Percentiles rank a stretch among this genome's conserved stretches.
Conservation (phyloP, 2,113 vertebrate genomes). For the Gymnogyps californianus region DNA sequence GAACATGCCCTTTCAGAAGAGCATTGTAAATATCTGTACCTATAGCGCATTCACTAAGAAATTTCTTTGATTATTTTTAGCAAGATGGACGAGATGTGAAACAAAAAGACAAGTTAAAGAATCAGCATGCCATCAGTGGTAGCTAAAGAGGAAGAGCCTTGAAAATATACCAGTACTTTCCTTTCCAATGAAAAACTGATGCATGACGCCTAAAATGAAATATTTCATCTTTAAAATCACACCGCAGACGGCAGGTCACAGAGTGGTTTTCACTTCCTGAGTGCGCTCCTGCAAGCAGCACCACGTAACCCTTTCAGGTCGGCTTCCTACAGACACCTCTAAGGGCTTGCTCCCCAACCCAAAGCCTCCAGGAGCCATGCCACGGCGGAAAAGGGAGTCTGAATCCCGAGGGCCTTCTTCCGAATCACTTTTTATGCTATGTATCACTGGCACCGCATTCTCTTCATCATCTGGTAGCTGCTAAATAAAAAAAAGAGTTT, state of each 20-base stretch:
- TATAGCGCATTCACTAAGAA: neutral
- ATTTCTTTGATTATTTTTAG: neutral
- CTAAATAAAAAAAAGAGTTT: conserved; percentile 46
- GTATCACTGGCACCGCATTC: neutral
- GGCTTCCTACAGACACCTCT: neutral
- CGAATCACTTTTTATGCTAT: neutral
- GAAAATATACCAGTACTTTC: neutral
- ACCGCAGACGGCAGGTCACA: neutral
- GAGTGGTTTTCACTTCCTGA: neutral
- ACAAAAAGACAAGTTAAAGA: neutral
- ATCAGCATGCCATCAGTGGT: neutral
- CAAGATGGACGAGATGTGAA: neutral
- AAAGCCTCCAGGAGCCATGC: neutral
- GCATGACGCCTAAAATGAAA: accelerated
- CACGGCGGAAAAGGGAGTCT: neutral
- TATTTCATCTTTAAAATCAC: neutral
- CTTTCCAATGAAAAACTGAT: neutral
- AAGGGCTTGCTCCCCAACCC: neutral
- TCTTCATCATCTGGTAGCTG: neutral
- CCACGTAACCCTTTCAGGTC: neutral
- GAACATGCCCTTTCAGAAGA: neutral
- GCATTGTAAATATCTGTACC: neutral
- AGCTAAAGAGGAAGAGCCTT: neutral
- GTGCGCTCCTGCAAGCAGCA: neutral
- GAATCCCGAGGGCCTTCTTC: neutral